Percentiles rank a stretch among this genome's conserved stretches.
These are phyloP conservation scores for Bombus affinis DNA, from an alignment of 1,140 invertebrate species.

Conservation along the genomic window DNA sequence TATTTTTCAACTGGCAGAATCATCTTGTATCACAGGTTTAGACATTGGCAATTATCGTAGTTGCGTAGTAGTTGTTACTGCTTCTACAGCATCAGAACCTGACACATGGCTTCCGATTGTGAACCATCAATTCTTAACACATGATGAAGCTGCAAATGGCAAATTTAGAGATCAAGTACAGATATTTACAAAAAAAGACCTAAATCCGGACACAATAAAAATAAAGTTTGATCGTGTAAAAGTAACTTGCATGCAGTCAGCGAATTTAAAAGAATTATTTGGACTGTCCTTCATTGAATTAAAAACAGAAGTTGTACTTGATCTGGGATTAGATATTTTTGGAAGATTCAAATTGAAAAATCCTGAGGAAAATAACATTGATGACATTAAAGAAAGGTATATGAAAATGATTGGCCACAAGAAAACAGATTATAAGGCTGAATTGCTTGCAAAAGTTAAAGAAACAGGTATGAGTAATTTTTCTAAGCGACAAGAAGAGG, in stretches of 20 bases:
- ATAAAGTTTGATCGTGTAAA: slow-evolving; percentile 78
- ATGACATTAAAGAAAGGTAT: slow-evolving; percentile 76
- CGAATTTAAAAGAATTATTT: slow-evolving; percentile 77
- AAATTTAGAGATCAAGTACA: slow-evolving; percentile 79
- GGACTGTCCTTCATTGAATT: slow-evolving; percentile 75
- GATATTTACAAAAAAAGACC: slow-evolving; percentile 78
- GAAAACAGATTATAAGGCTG: slow-evolving; percentile 69
- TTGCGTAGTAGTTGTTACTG: slow-evolving; percentile 76
- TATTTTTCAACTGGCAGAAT: slow-evolving; percentile 75
- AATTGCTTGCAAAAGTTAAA: slow-evolving; percentile 71
- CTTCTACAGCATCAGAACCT: slow-evolving; percentile 73
- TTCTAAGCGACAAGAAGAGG: slow-evolving; percentile 70
- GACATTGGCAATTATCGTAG: slow-evolving; percentile 79
- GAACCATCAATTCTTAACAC: slow-evolving; percentile 77
- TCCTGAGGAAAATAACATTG: slow-evolving; percentile 51
- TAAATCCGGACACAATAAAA: slow-evolving; percentile 74
- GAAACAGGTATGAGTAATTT: slow-evolving; percentile 68
- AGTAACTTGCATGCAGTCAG: slow-evolving; percentile 79
- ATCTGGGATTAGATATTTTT: slow-evolving; percentile 77
- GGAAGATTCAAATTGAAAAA: slow-evolving; percentile 78
- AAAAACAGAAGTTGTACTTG: slow-evolving; percentile 74
- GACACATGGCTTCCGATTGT: slow-evolving; percentile 78
- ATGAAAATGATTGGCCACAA: slow-evolving; percentile 62
- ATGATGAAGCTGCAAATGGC: slow-evolving; percentile 77
- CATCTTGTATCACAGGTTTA: slow-evolving; percentile 75